Percentiles rank a stretch among this genome's conserved stretches.
Conservation (phyloP, 2,113 vertebrate species). For the Crotophaga sulcirostris region DNA sequence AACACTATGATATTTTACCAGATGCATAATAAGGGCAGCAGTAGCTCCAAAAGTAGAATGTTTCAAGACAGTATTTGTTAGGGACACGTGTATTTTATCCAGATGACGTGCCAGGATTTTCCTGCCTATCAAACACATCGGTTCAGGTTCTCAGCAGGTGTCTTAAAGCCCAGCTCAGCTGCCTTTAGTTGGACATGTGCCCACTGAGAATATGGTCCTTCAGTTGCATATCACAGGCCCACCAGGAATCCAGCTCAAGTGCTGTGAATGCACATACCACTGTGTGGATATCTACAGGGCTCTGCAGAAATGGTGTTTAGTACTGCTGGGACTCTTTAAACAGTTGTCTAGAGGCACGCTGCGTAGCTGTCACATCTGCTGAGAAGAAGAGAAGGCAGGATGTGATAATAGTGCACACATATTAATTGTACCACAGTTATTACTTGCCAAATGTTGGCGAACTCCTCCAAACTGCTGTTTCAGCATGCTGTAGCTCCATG, state of each 20-base stretch:
- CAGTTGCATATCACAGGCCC: fast-evolving
- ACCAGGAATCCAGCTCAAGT: not conserved
- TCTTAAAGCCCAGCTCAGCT: not conserved
- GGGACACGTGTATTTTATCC: not conserved
- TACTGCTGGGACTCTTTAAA: not conserved
- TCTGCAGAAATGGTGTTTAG: not conserved
- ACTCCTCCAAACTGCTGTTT: not conserved
- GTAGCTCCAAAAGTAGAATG: not conserved
- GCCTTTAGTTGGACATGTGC: not conserved
- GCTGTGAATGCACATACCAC: not conserved
- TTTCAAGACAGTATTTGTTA: not conserved
- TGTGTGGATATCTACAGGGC: not conserved
- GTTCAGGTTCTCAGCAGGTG: not conserved
- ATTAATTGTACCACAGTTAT: not conserved
- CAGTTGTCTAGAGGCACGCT: not conserved
- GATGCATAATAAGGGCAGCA: not conserved
- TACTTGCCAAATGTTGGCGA: not conserved
- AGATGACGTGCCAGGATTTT: not conserved
- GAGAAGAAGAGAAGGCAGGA: not conserved
- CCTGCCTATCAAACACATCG: not conserved
- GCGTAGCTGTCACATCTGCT: not conserved
- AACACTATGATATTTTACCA: not conserved
- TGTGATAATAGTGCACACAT: not conserved
- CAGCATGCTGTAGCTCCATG: not conserved
- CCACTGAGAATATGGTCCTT: not conserved